A percentile compares a stretch with the other conserved stretches of the same genome.
Evolutionary conservation across 2,797 vertebrate genomes (phyloP).

Genomic region (Sebastes alutus): DNA sequence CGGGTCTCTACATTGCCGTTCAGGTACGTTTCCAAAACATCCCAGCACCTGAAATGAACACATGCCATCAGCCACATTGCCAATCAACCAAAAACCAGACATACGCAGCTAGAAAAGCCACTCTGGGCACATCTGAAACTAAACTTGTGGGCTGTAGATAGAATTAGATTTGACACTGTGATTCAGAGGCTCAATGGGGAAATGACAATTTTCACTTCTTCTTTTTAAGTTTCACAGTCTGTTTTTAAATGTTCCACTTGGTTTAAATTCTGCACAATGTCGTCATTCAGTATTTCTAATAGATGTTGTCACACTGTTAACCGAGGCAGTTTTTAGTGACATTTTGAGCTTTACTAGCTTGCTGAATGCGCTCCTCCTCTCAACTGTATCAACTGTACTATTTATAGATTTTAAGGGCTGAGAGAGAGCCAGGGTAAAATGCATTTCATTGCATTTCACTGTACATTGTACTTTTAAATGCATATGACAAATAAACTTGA

Average conservation of each 20-base stretch:
- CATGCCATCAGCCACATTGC: background rate
- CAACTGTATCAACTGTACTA: too few relatives aligned
- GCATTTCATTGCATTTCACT: too few relatives aligned
- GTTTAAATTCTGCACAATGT: background rate
- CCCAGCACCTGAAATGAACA: background rate
- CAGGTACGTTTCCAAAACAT: slow-evolving; percentile 81
- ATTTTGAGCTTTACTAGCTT: background rate
- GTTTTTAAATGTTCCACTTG: background rate
- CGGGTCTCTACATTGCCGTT: slow-evolving; percentile 95
- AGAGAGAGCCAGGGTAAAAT: too few relatives aligned
- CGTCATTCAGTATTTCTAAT: background rate
- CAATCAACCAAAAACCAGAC: background rate
- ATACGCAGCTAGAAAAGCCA: background rate
- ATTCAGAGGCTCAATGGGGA: background rate
- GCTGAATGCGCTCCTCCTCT: too few relatives aligned
- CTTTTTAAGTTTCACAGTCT: background rate
- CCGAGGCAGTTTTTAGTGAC: background rate
- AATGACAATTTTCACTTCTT: slow-evolving; percentile 14
- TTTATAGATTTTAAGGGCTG: too few relatives aligned
- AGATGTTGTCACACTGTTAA: background rate
- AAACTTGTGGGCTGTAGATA: background rate
- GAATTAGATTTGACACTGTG: background rate
- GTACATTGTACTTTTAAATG: too few relatives aligned
- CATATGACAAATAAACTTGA: too few relatives aligned
- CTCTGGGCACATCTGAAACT: background rate